Conservation (phyloP, 2,888 invertebrate species). For the Archips xylosteana region DNA sequence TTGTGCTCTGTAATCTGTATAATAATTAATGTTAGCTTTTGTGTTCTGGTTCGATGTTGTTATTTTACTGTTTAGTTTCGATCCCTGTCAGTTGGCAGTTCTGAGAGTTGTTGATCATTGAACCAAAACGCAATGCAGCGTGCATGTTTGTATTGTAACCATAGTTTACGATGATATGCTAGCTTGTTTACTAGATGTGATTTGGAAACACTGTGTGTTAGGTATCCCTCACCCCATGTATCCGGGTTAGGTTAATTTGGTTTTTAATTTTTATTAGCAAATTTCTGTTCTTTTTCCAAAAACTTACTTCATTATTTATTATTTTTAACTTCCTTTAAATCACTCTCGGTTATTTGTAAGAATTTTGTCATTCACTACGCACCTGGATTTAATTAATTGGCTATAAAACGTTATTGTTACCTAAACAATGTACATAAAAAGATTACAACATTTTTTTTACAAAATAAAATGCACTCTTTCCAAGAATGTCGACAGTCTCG, state of each 20-base stretch:
- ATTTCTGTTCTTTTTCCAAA: constrained; percentile 53
- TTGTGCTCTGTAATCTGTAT: constrained; percentile 84
- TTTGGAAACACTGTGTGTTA: constrained; percentile 75
- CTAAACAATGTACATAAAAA: constrained; percentile 41
- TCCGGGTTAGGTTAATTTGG: constrained; percentile 68
- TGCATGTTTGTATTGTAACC: constrained; percentile 83
- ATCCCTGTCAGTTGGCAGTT: constrained; percentile 41
- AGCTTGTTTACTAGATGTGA: constrained; percentile 84
- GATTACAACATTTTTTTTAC: constrained; percentile 12
- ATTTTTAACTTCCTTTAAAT: constrained; percentile 54
- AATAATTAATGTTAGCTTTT: constrained; percentile 83
- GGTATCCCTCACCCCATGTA: constrained; percentile 75
- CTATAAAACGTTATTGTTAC: constrained; percentile 57
- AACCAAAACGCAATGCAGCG: constrained; percentile 83
- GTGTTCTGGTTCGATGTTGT: constrained; percentile 83
- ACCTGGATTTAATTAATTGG: constrained; percentile 60
- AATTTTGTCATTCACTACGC: constrained; percentile 48
- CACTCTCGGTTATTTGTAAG: constrained; percentile 51
- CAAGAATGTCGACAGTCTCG: constrained; percentile 31
- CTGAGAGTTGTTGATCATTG: constrained; percentile 68
- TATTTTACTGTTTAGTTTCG: constrained; percentile 52
- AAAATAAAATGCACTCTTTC: constrained; percentile 38
- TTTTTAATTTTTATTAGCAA: constrained; percentile 55
- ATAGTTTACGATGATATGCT: constrained; percentile 78
- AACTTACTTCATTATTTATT: constrained; percentile 53